Evolutionary conservation across 2,113 vertebrate species (phyloP).

Genomic region (Anas platyrhynchos): DNA sequence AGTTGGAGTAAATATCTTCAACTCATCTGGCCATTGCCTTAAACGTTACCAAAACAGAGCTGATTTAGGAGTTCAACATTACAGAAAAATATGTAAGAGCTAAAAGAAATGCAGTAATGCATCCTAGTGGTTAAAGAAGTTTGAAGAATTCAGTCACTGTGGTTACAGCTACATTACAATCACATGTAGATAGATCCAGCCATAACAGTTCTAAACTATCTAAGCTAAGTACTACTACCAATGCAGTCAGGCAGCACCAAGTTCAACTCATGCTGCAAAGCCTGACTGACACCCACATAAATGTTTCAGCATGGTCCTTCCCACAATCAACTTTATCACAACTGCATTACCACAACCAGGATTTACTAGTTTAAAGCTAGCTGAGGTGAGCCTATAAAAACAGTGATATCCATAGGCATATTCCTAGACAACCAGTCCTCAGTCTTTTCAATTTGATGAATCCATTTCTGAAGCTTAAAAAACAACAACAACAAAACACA

Average conservation of each 20-base stretch:
- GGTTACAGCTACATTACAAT: neutral
- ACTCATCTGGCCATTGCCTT: neutral
- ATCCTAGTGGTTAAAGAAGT: neutral
- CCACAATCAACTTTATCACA: constrained; percentile 18
- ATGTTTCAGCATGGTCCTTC: neutral
- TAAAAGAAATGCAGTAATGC: neutral
- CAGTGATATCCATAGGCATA: neutral
- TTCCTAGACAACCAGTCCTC: neutral
- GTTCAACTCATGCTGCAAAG: constrained; percentile 19
- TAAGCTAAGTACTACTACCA: neutral
- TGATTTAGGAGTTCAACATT: neutral
- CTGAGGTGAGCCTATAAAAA: neutral
- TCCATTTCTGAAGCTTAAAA: neutral
- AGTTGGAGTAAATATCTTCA: neutral
- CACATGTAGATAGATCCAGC: neutral
- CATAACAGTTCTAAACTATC: constrained; percentile 10
- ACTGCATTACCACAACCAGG: constrained; percentile 10
- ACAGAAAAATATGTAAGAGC: neutral
- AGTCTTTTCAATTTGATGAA: constrained; percentile 10
- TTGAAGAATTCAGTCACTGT: neutral
- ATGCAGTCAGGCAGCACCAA: constrained; percentile 1
- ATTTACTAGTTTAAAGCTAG: constrained; percentile 38
- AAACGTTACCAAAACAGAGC: neutral
- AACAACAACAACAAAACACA: neutral
- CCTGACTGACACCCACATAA: constrained; percentile 48